A percentile compares a stretch with the other conserved stretches of the same genome.
These are phyloP conservation scores for Etheostoma perlongum DNA, from an alignment of 2,797 vertebrate species.

Conservation along the genomic window DNA sequence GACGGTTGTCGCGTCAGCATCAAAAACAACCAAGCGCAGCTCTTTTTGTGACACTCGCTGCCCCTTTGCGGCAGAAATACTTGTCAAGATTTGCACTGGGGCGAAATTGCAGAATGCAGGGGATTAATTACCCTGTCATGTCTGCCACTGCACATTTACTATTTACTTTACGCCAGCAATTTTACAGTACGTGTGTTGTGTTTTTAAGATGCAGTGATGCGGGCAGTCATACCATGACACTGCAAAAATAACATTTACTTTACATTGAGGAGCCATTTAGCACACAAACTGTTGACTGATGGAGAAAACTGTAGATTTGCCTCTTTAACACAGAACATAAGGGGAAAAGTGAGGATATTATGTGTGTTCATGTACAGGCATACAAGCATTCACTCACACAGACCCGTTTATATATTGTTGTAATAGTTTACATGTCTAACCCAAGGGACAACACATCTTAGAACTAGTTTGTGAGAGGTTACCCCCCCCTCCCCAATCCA, in stretches of 20 bases:
- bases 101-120: constrained; percentile 57
- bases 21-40: constrained; percentile 71
- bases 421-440: not conserved
- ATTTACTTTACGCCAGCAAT: constrained; percentile 55
- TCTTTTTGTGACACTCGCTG: constrained; percentile 54
- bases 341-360: not conserved
- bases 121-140: constrained; percentile 73
- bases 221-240: constrained; percentile 39
- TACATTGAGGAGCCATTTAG: constrained; percentile 39
- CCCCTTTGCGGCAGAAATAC: constrained; percentile 62
- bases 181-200: constrained; percentile 23
- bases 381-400: not conserved
- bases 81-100: constrained; percentile 66
- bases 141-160: constrained; percentile 54
- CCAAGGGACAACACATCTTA: too few species aligned
- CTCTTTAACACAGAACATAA: not conserved
- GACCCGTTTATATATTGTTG: not conserved
- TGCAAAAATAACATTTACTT: constrained; percentile 34
- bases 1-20: constrained; percentile 76
- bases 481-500: too few species aligned
- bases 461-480: not conserved
- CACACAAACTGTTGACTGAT: constrained; percentile 41
- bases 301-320: constrained; percentile 11
- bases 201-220: constrained; percentile 68
- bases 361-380: not conserved